Base-by-base conservation (phyloP, 2,797 vertebrate species). In the Protosalanx chinensis region DNA sequence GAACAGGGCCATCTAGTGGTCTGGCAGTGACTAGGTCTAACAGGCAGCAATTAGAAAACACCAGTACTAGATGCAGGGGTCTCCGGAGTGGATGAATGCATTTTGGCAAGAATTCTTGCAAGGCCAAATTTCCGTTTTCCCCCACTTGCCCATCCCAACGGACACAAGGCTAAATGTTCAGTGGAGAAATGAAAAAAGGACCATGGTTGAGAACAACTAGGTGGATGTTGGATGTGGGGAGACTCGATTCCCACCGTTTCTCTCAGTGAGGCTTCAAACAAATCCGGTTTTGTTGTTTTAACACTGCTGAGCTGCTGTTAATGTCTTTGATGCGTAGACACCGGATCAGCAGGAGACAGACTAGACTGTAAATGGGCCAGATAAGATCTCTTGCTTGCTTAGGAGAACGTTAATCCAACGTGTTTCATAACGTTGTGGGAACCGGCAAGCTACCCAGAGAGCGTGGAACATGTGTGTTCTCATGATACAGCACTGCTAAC, bases 1-100 rank as follows among this genome's bases (percentile, higher is more conserved):
- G 76, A 73, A 64, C 86, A 76, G 86, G 84, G 67, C 88, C 92
- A 85, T 81, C 92, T 92, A 84, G 88, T 92, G 92, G 91, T 76
- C 61, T 65, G 76, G 58, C 0, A 60, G 57, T 70, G 63, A 81
- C 72, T 49, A 56, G 16, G 33, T 0, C 37, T 60, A 2, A 67
- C 37, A 58, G 33, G 33, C 37, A 59, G 35, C 51, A 66, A 59
- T 32, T 64, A 60, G 37, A 33, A 12, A 35, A 23, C 51, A 32
- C 18, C 30, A n/a, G 61, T 37, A 13, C 37, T 41, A 5, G n/a
- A 53, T 5, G 16, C 20, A 23, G n/a, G 16, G 23, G 29, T 13
- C 15, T 27, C 5, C 23, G 6, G 15, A 30, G 5, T 27, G 13
- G 13, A 23, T 30, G 41, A 23, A 66, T 66, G 23, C 41, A 30